Conservation (phyloP, 2,797 vertebrate species). For the Bradypus variegatus region DNA sequence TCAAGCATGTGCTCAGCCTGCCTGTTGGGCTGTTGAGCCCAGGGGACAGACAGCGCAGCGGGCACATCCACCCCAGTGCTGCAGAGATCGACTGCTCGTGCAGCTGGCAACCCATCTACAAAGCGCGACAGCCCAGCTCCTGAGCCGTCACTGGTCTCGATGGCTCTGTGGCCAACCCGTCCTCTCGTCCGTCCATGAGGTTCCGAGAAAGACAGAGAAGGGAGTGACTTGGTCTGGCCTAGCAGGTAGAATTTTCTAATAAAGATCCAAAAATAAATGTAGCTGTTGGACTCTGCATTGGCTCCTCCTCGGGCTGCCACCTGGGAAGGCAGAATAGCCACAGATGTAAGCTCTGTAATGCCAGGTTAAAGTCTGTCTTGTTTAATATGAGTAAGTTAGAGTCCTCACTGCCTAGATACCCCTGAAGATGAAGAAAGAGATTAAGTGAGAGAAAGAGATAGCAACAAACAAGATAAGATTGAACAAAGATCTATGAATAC, state of each 20-base stretch:
- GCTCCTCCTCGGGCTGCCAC: background rate
- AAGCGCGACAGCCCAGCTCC: background rate
- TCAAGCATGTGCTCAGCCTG: background rate
- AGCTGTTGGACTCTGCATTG: background rate
- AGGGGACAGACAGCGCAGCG: fast-evolving
- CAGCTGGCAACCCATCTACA: background rate
- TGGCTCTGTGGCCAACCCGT: background rate
- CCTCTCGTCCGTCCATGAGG: background rate
- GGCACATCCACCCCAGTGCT: fast-evolving
- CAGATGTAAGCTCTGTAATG: background rate
- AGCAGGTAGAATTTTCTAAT: background rate
- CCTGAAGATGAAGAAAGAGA: too few species aligned
- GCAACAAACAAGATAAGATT: too few species aligned
- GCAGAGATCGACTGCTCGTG: background rate
- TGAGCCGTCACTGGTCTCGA: background rate
- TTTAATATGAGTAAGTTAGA: too few species aligned
- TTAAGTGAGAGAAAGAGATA: too few species aligned
- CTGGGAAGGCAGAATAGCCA: background rate
- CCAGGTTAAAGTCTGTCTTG: background rate
- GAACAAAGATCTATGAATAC: too few species aligned
- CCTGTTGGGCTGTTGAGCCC: background rate
- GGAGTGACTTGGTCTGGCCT: background rate
- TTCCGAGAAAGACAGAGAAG: background rate
- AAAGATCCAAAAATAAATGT: background rate
- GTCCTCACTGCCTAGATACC: too few species aligned